These are phyloP conservation scores for Caenorhabditis sp. DNA, from an alignment of 2,888 invertebrate genomes.

Conservation along the genomic window DNA sequence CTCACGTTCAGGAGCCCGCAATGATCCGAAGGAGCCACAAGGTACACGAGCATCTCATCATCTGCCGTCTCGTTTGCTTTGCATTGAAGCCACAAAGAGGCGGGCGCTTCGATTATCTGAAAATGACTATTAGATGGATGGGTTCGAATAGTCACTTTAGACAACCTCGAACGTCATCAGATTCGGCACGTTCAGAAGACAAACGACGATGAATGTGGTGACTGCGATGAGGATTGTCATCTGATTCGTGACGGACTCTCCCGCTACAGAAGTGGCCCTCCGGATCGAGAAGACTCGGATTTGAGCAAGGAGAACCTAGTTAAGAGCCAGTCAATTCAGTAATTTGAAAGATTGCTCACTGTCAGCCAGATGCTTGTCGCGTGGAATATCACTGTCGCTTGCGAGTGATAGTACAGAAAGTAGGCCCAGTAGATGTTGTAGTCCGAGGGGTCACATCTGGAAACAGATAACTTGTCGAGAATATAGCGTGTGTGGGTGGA, in stretches of 20 bases:
- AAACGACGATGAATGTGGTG: constrained; percentile 68
- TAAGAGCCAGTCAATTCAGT: no score
- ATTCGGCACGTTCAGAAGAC: constrained; percentile 75
- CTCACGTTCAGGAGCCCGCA: constrained; percentile 64
- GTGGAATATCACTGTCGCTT: constrained; percentile 81
- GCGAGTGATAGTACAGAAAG: constrained; percentile 81
- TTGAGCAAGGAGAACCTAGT: constrained; percentile 80
- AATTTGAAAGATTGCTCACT: no score
- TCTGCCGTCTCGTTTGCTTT: constrained; percentile 41
- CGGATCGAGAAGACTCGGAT: constrained; percentile 81
- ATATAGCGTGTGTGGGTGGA: not conserved
- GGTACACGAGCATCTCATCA: constrained; percentile 50
- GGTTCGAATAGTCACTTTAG: not conserved
- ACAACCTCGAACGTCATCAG: constrained; percentile 76
- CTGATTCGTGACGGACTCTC: constrained; percentile 62
- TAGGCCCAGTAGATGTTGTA: constrained; percentile 80
- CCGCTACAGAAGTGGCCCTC: constrained; percentile 73
- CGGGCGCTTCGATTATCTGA: constrained; percentile 73
- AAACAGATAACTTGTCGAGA: not conserved
- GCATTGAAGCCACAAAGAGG: constrained; percentile 63
- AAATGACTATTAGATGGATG: constrained; percentile 3
- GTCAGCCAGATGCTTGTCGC: constrained; percentile 81
- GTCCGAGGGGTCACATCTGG: constrained; percentile 72
- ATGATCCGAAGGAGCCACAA: constrained; percentile 62
- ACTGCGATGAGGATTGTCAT: constrained; percentile 69